A percentile compares a stretch with the other conserved stretches of the same genome.
These are phyloP conservation scores for Sandelia bainsii DNA, from an alignment of 2,797 vertebrate species.

Conservation along the genomic window DNA sequence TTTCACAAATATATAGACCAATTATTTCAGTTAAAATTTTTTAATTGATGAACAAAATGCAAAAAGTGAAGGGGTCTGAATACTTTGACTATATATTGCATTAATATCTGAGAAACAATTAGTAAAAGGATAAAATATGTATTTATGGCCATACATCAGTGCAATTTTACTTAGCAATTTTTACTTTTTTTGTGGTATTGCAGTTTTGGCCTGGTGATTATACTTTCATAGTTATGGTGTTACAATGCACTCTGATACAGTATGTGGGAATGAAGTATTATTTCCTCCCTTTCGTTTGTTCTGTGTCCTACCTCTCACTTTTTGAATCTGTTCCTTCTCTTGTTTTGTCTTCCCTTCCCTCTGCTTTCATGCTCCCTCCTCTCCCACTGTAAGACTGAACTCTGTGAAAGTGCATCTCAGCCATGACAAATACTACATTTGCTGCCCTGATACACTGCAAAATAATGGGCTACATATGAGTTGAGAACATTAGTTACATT, in stretches of 20 bases:
- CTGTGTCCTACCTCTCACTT: background rate
- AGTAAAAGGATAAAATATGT: constrained; percentile 3
- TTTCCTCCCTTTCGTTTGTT: background rate
- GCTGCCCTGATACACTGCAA: constrained; percentile 16
- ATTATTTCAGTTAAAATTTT: background rate
- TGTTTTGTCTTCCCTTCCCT: constrained; percentile 9
- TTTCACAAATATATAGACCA: background rate
- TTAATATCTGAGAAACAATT: constrained; percentile 16
- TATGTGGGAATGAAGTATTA: constrained; percentile 38
- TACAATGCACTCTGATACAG: constrained; percentile 17
- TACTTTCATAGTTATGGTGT: constrained; percentile 19
- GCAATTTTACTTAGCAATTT: constrained; percentile 11
- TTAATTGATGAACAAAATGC: background rate
- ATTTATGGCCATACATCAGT: constrained; percentile 33
- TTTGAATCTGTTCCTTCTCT: constrained; percentile 18
- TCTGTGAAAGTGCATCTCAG: constrained; percentile 43
- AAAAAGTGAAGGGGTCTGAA: background rate
- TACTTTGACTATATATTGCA: background rate
- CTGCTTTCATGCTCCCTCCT: constrained; percentile 5
- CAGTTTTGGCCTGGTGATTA: constrained; percentile 19
- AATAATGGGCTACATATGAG: constrained; percentile 22
- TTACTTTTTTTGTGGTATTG: background rate
- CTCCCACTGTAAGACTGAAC: constrained; percentile 15
- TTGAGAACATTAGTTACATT: constrained; percentile 29
- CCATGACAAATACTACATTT: constrained; percentile 45